A percentile compares a stretch with the other conserved stretches of the same genome.
These are phyloP conservation scores for Alectoris magna DNA, from an alignment of 2,797 vertebrate species.

Conservation along the genomic window DNA sequence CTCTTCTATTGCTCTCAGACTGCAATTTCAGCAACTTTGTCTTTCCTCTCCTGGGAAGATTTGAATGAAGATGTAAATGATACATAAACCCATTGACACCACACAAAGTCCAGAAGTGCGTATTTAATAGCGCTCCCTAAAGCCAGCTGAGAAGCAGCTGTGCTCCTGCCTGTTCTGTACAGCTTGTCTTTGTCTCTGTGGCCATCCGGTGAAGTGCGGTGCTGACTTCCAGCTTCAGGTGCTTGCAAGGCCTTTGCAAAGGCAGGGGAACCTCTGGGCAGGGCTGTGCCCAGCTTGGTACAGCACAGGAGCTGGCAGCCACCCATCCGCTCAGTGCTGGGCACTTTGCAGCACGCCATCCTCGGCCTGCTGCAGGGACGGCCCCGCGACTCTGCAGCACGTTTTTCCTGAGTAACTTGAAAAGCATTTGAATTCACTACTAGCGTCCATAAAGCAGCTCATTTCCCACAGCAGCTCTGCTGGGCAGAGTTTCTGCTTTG, in stretches of 20 bases:
- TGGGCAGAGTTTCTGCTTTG: constrained; percentile 7
- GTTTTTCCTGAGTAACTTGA: not conserved
- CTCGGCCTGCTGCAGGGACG: not conserved
- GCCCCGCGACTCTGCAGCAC: fast-evolving
- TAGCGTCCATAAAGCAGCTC: not conserved
- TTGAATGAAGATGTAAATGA: not conserved
- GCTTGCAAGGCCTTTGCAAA: not conserved
- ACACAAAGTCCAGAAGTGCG: not conserved
- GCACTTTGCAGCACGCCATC: fast-evolving
- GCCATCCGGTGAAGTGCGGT: fast-evolving
- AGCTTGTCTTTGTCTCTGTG: fast-evolving
- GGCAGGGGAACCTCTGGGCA: not conserved
- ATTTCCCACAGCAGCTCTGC: not conserved
- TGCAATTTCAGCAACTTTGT: not conserved
- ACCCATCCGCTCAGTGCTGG: not conserved
- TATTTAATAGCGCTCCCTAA: not conserved
- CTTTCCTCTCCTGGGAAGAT: constrained; percentile 10
- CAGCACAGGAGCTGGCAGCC: not conserved
- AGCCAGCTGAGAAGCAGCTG: not conserved
- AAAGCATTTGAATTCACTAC: constrained; percentile 3
- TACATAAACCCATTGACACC: not conserved
- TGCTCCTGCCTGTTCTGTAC: fast-evolving
- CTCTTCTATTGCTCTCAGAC: not conserved
- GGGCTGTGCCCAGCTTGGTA: constrained; percentile 28
- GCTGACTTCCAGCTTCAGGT: fast-evolving